Base-by-base conservation (phyloP, 2,797 vertebrate species). In the Nannoperca obscura region DNA sequence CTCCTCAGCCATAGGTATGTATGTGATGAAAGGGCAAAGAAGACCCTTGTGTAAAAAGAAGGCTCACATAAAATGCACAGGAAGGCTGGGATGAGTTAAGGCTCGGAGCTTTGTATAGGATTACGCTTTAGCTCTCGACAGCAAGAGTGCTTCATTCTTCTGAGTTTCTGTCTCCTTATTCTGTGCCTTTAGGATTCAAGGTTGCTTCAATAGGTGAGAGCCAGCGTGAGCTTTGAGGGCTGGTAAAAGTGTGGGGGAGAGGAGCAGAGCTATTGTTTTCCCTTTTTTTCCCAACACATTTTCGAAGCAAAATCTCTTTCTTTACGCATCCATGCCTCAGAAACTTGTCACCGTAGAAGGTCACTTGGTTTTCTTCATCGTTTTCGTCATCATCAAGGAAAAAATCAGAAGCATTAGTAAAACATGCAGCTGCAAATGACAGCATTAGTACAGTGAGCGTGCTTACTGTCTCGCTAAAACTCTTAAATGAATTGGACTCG, bases 161-260 rank as follows among this genome's bases (percentile, higher is more conserved):
- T 52, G 17, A 69, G 66, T 84, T 85, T 86, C 74, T 46, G 57
- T 47, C 74, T 89, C 66, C 46, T 64, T 83, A 63, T 80, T 81
- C 74, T 73, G 60, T 3, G 2, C 60, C 73, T 90, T 87, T 87
- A 76, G 75, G 84, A 89, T 88, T 91, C 88, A 90, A 82, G 79
- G 84, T 82, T 84, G 80, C 78, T 78, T 86, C 76, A 67, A 74
- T 88, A 88, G 81, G 81, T 92, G 76, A 86, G 80, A 78, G 73
- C 52, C 71, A 61, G 71, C 0, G 38, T 2, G 2, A 46, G 78
- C 81, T 81, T 78, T 80, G 55, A 88, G 71, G 74, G 61, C 71
- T 69, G 75, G 62, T 70, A 75, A 81, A 81, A 74, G 53, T 47
- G 75, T 66, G 74, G 57, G 61, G 57, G 65, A 66, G 75, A 58